A percentile compares a stretch with the other conserved stretches of the same genome.
Evolutionary conservation across 2,888 invertebrate genomes (phyloP).

Genomic region (Conus canariensis): DNA sequence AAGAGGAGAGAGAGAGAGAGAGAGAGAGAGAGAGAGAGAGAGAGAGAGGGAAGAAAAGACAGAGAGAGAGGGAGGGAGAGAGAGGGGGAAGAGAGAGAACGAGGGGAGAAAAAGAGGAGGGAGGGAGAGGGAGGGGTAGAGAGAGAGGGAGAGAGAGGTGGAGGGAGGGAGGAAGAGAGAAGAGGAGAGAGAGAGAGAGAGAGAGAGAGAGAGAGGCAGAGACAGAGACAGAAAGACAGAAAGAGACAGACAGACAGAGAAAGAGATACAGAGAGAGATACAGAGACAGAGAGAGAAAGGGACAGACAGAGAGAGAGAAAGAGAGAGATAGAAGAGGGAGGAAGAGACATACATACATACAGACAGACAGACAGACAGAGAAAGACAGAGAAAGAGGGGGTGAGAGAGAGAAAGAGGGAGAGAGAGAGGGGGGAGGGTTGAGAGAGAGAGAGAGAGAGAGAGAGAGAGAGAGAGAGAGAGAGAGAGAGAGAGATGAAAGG

Average conservation of each 20-base stretch:
- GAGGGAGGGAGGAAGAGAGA: not conserved
- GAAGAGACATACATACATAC: no score
- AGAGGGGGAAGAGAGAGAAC: no score
- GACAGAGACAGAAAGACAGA: not conserved
- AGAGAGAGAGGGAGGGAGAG: not conserved
- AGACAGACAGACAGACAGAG: no score
- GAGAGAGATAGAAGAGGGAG: no score
- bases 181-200: not conserved
- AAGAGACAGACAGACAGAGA: no score
- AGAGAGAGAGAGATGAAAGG: no score
- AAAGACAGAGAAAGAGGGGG: no score
- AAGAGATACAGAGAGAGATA: no score
- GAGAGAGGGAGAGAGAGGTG: not conserved
- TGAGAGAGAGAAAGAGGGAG: not conserved
- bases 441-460: no score
- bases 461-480: no score
- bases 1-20: not conserved
- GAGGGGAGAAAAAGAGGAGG: not conserved
- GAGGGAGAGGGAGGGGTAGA: not conserved
- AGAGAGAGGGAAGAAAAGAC: not conserved
- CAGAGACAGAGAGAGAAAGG: no score
- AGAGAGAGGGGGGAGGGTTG: not conserved
- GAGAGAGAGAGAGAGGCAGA: not conserved
- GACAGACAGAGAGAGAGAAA: no score
- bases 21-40: not conserved